Conservation (phyloP, 2,888 invertebrate genomes). For the Sarcophaga variegata region DNA sequence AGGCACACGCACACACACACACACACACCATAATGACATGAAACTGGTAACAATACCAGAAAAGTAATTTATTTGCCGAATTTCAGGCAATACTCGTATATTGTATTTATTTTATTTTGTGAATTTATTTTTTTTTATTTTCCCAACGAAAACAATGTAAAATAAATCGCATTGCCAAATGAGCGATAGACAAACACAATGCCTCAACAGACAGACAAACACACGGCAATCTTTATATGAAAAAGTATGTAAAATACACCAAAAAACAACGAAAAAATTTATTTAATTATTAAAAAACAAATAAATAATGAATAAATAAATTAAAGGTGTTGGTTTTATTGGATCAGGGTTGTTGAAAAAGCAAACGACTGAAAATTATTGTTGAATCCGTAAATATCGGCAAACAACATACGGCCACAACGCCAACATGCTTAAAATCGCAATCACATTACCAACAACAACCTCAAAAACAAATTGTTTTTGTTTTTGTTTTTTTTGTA, state of each 20-base stretch:
- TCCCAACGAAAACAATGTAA: not conserved
- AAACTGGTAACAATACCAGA: no score
- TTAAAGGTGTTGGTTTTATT: conserved; percentile 44
- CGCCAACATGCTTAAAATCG: conserved; percentile 1
- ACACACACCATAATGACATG: not conserved
- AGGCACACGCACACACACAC: conserved; percentile 1
- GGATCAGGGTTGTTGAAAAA: conserved; percentile 28
- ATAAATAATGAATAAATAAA: not conserved
- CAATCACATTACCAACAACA: not conserved
- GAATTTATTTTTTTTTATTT: no score
- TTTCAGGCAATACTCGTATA: not conserved
- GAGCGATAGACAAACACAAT: not conserved
- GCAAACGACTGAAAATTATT: not conserved
- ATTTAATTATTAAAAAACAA: not conserved
- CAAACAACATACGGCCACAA: not conserved
- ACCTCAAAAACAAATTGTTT: not conserved
- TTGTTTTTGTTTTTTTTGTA: not conserved
- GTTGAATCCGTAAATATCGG: not conserved
- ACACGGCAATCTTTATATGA: not conserved
- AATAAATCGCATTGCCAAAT: conserved; percentile 1
- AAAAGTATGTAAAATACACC: not conserved
- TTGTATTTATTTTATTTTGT: not conserved
- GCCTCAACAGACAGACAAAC: not conserved
- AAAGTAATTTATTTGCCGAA: no score
- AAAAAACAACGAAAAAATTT: not conserved